A percentile compares a stretch with the other conserved stretches of the same genome.
These are phyloP conservation scores for Ophioninae sp. DNA, from an alignment of 2,888 invertebrate species.

Conservation along the genomic window DNA sequence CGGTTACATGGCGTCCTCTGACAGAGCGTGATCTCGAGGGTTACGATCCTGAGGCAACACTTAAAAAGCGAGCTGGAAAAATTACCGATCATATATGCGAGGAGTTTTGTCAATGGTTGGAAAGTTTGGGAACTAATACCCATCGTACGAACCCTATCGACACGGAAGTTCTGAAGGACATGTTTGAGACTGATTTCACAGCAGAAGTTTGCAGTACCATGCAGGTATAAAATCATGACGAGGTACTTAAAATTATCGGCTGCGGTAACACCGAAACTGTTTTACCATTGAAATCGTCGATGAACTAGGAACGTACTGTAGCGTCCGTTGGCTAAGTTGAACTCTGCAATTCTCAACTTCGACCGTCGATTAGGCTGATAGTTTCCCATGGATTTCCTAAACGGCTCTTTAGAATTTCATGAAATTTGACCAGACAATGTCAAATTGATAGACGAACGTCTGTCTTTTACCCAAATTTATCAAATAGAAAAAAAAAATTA, in stretches of 20 bases:
- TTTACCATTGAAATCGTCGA: not conserved
- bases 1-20: conserved; percentile 75
- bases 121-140: conserved; percentile 82
- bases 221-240: conserved; percentile 67
- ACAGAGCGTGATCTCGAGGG: conserved; percentile 72
- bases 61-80: conserved; percentile 73
- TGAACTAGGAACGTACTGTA: not conserved
- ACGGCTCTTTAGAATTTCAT: no score
- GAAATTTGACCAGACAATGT: no score
- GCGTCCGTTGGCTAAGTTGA: not conserved
- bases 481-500: no score
- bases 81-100: conserved; percentile 80
- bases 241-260: not conserved
- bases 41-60: conserved; percentile 76
- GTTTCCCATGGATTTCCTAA: no score
- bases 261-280: not conserved
- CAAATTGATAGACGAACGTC: no score
- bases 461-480: no score
- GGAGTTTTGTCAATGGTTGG: conserved; percentile 84
- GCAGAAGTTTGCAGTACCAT: conserved; percentile 75
- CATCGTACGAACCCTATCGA: conserved; percentile 82
- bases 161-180: conserved; percentile 83
- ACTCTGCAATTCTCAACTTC: not conserved
- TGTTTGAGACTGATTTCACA: conserved; percentile 82
- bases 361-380: not conserved